Evolutionary conservation across 2,113 vertebrate species (phyloP), one percentile per base, ranked within the genome.

Genomic region (Lampris incognitus): DNA sequence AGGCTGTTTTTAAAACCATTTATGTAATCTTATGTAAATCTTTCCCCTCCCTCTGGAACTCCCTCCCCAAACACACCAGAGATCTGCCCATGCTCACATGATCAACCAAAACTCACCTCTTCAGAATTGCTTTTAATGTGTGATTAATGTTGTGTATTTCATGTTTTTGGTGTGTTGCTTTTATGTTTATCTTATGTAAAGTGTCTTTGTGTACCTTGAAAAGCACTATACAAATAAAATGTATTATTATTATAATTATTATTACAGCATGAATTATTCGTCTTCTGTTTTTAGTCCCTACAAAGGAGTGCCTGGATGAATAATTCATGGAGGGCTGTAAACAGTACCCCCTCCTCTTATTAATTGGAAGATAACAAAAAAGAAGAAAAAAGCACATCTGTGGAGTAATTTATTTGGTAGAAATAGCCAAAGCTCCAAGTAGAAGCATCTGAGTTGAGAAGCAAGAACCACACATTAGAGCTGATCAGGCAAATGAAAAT

Each of bases 271-370:
- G 76, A 84, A 88, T 78, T 86, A 77, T 89, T 83, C 52, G 70
- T 79, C 40, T 82, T 91, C 66, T 7, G 51, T 84, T 78, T 83
- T 85, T 88, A 91, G 89, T 87, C 81, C 87, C 83, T 77, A 84
- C 84, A 90, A 88, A 91, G 81, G 54, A 63, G 79, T 13, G 71
- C 56, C 54, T 62, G 6, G 51, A 87, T 91, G 82, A 89, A 92
- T 91, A 84, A 93, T 91, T 86, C 82, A 90, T 88, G 61, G 4
- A 24, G 24, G 0, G 51, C 66, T 81, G 70, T 76, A 66, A 81
- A 91, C 78, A 72, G 66, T 85, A 73, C 65, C 50, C 10, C n/a
- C 46, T 24, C 65, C 67, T 54, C 74, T 88, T 89, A 85, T 85
- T 87, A 85, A 85, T 38, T 63, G 46, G 37, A 60, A 79, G 54